Evolutionary conservation across 2,888 invertebrate genomes (phyloP), one percentile per base, ranked within the genome.

Genomic region (Leucania comma): DNA sequence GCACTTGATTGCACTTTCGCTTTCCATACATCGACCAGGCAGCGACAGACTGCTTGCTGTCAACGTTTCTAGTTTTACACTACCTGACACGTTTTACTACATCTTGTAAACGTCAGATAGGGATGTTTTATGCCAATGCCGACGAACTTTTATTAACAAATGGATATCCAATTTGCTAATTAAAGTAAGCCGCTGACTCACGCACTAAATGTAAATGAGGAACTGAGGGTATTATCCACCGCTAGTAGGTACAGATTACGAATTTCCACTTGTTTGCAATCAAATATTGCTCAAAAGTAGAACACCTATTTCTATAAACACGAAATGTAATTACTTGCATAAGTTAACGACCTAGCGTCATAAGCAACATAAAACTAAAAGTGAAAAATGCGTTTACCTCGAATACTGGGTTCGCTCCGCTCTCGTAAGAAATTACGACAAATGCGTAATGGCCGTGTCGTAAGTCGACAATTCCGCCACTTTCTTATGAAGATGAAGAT

Each of bases 351-450:
- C 58, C 42, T 62, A 65, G 26, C 70, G 62, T 72, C 72, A 73
- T 67, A 71, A 60, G 72, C 67, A 58, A 72, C 69, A 61, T 76
- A 75, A 68, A 78, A 85, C 74, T 82, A 75, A 86, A 83, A 85
- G 85, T 81, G 75, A 74, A 80, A 76, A 80, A 87, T 76, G 58
- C 61, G 73, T 80, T 92, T 90, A 90, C 87, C 89, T 90, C 83
- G 82, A 88, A 85, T 71, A 87, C 86, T 89, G 81, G 86, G 89
- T 90, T 91, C 82, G 89, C 89, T 91, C 80, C 90, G 91, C 92
- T 93, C 92, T 93, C 91, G 89, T 92, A 91, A 92, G 90, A 92
- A 91, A 92, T 94, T 92, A 92, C 92, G 88, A 90, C 92, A 91
- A 93, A 93, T 90, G 89, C 91, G 91, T 94, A 94, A 95, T 93